Evolutionary conservation across 2,888 invertebrate species (phyloP).

Genomic region (Rhaphigaster nebulosa): DNA sequence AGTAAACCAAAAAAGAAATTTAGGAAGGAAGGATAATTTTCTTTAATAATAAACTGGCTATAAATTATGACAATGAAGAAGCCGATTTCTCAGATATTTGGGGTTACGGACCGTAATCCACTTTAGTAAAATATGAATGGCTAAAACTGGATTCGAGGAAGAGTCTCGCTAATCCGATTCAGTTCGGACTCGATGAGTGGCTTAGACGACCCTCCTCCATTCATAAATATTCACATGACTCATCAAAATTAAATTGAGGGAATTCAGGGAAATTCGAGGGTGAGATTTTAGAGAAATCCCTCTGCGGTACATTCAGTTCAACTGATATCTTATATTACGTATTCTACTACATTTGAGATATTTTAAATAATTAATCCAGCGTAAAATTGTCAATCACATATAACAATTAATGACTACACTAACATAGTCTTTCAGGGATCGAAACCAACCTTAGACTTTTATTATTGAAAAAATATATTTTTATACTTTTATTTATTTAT

Average conservation of each 20-base stretch:
- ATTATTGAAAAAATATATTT: too few species aligned
- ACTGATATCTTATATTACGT: neutral
- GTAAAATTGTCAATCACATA: too few species aligned
- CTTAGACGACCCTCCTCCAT: neutral
- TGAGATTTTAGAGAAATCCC: neutral
- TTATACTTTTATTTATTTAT: too few species aligned
- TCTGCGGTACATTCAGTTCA: neutral
- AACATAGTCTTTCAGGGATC: too few species aligned
- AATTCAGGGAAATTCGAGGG: neutral
- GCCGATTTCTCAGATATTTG: neutral
- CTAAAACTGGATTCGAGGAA: neutral
- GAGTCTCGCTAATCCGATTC: neutral
- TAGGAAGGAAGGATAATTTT: neutral
- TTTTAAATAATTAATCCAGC: neutral
- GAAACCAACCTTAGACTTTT: too few species aligned
- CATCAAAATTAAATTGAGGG: constrained; percentile 36
- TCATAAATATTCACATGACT: constrained; percentile 18
- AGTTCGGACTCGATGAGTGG: neutral
- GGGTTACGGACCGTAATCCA: neutral
- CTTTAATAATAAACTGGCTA: neutral
- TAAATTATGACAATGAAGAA: neutral
- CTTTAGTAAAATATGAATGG: neutral
- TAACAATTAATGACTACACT: too few species aligned
- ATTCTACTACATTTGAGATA: neutral
- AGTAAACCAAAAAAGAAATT: neutral